Base-by-base conservation (phyloP, 2,888 invertebrate species). In the Ennomos erosarius region DNA sequence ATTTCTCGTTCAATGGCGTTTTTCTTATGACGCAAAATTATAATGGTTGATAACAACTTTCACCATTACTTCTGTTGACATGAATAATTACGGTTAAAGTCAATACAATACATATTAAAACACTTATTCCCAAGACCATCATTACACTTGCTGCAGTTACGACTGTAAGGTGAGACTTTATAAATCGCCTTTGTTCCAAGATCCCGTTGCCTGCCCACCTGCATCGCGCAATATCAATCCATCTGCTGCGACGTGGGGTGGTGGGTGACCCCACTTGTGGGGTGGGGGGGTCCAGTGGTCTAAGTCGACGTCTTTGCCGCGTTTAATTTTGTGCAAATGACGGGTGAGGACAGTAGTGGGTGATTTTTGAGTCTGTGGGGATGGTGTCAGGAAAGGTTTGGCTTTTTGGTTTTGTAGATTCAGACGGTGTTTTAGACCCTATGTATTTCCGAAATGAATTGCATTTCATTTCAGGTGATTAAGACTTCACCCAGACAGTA, bases 241-340 rank as follows among this genome's bases (percentile, higher is more conserved):
- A 89, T 89, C 90, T 87, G 79, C 73, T 76, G 76, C 76, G 74
- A 65, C 67, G 68, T 68, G 70, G 70, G 74, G 70, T 68, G 62
- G 70, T 55, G 4, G 56, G 26, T 26, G 26, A 26, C 26, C 62
- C 60, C 54, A 63, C 62, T 57, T 56, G 67, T 65, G 62, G 67
- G 62, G 62, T 46, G 66, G 64, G 67, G 67, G 58, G 63, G 72
- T 70, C 72, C 72, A 65, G 74, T 72, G 78, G 59, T 53, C 59
- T 54, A 76, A 80, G 82, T 81, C 85, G 75, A 73, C 78, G 78
- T 87, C 88, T 88, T 88, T 82, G 82, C 82, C 81, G 81, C 84
- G 82, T 88, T 89, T 88, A 87, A 88, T 89, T 89, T 90, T 83
- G 88, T 88, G 89, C 87, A 87, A 88, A 90, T 87, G 90, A 89